Conservation (phyloP, 2,888 invertebrate species). For the Harpagoxenus sublaevis region DNA sequence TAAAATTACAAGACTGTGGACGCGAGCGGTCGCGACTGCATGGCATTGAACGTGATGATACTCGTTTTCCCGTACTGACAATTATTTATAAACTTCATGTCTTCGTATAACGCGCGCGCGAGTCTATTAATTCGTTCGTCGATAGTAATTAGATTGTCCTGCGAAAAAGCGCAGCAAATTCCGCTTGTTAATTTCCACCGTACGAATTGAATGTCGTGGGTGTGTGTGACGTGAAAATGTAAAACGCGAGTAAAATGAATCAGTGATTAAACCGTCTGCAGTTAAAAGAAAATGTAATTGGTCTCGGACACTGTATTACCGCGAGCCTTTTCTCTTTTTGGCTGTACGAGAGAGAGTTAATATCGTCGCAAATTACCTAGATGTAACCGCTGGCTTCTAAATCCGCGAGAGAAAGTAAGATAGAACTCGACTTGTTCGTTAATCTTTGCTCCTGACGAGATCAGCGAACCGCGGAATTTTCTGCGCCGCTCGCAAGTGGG, state of each 20-base stretch:
- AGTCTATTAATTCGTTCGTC: slow-evolving; percentile 59
- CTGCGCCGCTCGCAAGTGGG: slow-evolving; percentile 20
- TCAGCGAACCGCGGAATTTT: slow-evolving; percentile 52
- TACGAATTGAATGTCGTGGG: not conserved
- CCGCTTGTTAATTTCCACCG: slow-evolving; percentile 21
- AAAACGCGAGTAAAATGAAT: slow-evolving; percentile 5
- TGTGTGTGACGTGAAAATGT: slow-evolving; percentile 4
- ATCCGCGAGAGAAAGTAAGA: slow-evolving; percentile 13
- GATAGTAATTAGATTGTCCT: slow-evolving; percentile 68
- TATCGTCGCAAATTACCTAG: slow-evolving; percentile 10
- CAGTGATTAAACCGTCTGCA: slow-evolving; percentile 1
- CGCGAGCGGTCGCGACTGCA: slow-evolving; percentile 69
- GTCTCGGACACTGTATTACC: not conserved
- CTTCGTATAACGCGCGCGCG: slow-evolving; percentile 46
- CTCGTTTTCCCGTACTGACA: slow-evolving; percentile 73
- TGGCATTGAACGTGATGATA: slow-evolving; percentile 79
- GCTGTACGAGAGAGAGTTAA: slow-evolving; percentile 4
- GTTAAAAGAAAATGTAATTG: slow-evolving; percentile 6
- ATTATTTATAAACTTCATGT: slow-evolving; percentile 79
- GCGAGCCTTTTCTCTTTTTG: not conserved
- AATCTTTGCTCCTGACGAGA: slow-evolving; percentile 9
- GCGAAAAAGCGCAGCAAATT: slow-evolving; percentile 65
- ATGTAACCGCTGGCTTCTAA: slow-evolving; percentile 17
- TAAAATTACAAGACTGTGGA: slow-evolving; percentile 79
- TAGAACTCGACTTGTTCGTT: slow-evolving; percentile 1